Conservation (phyloP, 1,140 invertebrate genomes). For the Pectinophora gossypiella region DNA sequence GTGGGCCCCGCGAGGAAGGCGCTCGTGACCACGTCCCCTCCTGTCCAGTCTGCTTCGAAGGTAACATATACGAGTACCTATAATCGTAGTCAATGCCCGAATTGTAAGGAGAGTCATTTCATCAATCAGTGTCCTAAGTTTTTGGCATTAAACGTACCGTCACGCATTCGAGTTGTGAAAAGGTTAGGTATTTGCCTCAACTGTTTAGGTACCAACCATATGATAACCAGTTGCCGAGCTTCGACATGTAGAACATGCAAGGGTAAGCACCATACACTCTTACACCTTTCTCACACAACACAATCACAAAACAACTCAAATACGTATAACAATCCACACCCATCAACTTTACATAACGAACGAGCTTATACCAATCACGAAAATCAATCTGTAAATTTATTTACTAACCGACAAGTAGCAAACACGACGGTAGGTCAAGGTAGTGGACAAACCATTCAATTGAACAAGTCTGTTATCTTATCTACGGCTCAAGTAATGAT, state of each 20-base stretch:
- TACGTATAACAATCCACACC: background rate
- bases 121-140: background rate
- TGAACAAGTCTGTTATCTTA: background rate
- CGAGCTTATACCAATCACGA: background rate
- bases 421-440: too few relatives aligned
- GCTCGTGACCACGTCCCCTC: background rate
- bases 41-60: background rate
- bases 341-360: background rate
- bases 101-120: background rate
- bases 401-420: background rate
- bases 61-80: background rate
- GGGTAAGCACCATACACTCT: slow-evolving; percentile 1
- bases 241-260: background rate
- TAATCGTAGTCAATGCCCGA: background rate
- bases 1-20: background rate
- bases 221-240: background rate
- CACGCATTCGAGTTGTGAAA: background rate
- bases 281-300: background rate
- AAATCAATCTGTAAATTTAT: background rate
- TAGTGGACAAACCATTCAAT: background rate
- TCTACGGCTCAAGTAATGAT: background rate
- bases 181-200: background rate
- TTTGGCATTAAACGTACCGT: background rate
- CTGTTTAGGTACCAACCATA: background rate
- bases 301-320: background rate